Conservation (phyloP, 2,797 vertebrate species). For the Eremophila alpestris region DNA sequence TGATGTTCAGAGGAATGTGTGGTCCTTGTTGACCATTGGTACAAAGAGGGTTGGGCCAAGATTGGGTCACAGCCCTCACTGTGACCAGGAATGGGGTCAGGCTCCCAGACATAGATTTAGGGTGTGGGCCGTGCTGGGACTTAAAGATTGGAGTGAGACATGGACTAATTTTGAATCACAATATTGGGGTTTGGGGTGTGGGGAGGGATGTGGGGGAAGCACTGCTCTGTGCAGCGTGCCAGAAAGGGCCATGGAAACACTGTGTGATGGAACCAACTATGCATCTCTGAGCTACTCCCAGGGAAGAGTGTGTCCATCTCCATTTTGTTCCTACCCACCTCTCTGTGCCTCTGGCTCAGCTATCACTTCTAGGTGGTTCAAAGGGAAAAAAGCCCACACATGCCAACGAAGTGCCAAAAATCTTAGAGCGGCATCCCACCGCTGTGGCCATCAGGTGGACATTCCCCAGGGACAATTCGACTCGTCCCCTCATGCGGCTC, state of each 20-base stretch:
- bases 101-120: not conserved
- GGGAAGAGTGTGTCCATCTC: not conserved
- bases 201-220: accelerated
- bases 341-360: not conserved
- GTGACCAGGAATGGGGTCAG: not conserved
- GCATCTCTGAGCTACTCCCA: not conserved
- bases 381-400: not conserved
- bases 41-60: not conserved
- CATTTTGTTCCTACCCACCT: not conserved
- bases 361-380: not conserved
- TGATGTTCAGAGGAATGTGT: not conserved
- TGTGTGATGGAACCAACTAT: not conserved
- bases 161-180: not conserved
- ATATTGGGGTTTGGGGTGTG: not conserved
- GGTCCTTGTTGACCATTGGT: accelerated
- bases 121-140: accelerated
- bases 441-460: accelerated
- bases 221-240: accelerated
- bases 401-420: constrained; percentile 1
- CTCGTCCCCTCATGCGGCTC: not conserved
- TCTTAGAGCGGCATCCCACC: not conserved
- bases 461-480: not conserved
- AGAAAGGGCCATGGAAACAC: accelerated
- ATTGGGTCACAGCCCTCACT: accelerated
- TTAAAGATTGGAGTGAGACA: not conserved